phyloP scores from a whole-genome alignment of 2,888 invertebrate genomes.

The Dolichopus griseipennis region DNA sequence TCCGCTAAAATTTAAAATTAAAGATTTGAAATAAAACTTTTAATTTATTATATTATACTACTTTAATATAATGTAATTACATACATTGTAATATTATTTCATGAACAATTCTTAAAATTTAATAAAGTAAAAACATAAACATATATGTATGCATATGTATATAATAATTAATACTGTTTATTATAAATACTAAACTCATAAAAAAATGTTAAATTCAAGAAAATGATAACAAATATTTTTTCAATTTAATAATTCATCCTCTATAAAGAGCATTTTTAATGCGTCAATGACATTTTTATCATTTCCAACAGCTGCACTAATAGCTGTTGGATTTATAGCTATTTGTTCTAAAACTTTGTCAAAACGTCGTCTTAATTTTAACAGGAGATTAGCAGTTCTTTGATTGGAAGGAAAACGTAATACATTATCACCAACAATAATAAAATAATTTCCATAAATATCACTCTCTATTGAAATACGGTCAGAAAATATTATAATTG shows the following conservation, averaged over 20 bases:
- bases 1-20: no score
- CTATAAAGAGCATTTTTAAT: conserved; percentile 11
- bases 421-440: conserved; percentile 38
- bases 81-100: no score
- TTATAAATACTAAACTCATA: no score
- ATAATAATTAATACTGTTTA: no score
- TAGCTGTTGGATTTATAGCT: conserved; percentile 57
- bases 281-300: conserved; percentile 5
- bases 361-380: conserved; percentile 53
- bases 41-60: no score
- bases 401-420: conserved; percentile 41
- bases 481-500: conserved; percentile 80
- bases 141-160: no score
- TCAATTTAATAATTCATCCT: conserved; percentile 9
- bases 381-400: conserved; percentile 40
- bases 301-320: conserved; percentile 45
- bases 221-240: no score
- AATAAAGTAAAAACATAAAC: no score
- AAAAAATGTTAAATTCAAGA: no score
- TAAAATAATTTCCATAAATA: conserved; percentile 27
- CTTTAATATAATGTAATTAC: no score
- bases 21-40: no score
- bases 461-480: conserved; percentile 43
- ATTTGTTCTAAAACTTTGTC: conserved; percentile 58
- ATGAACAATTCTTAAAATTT: no score